Evolutionary conservation across 2,888 invertebrate genomes (phyloP).

Genomic region (Amitus sp.): DNA sequence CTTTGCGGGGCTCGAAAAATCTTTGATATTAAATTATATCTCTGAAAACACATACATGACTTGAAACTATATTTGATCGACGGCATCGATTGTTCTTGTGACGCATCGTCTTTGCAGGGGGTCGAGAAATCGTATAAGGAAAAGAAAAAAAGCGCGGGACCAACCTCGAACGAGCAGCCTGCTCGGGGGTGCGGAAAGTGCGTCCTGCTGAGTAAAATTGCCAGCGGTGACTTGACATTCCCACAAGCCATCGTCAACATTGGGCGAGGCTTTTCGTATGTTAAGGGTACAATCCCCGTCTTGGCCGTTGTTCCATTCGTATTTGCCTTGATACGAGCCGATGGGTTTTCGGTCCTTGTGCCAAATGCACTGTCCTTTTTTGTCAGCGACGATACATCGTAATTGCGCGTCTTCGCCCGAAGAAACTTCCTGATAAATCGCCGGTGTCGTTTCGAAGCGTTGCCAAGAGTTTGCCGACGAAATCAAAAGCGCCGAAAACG

Average conservation of each 20-base stretch:
- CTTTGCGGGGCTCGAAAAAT: too few species aligned
- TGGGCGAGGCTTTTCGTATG: slow-evolving; percentile 83
- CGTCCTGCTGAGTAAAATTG: slow-evolving; percentile 76
- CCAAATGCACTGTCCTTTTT: slow-evolving; percentile 89
- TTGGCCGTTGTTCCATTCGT: slow-evolving; percentile 82
- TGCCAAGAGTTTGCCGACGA: slow-evolving; percentile 69
- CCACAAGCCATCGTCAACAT: slow-evolving; percentile 91
- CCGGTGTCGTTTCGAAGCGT: slow-evolving; percentile 84
- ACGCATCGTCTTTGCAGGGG: too few species aligned
- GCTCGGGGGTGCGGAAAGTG: slow-evolving; percentile 84
- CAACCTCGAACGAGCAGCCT: slow-evolving; percentile 83
- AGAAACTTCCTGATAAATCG: slow-evolving; percentile 85
- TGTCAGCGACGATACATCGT: slow-evolving; percentile 86
- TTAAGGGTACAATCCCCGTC: slow-evolving; percentile 85
- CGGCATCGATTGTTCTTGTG: too few species aligned
- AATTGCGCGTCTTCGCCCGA: slow-evolving; percentile 85
- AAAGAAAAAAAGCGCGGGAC: too few species aligned
- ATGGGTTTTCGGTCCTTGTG: slow-evolving; percentile 92
- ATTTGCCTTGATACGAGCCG: slow-evolving; percentile 87
- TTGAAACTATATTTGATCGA: too few species aligned
- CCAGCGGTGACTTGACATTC: slow-evolving; percentile 93
- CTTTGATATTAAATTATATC: too few species aligned
- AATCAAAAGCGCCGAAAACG: background rate
- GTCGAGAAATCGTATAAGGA: too few species aligned
- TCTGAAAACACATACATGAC: too few species aligned